Percentiles rank a stretch among this genome's conserved stretches.
Conservation (phyloP, 2,888 invertebrate species). For the Aleiodes leptofemur region DNA sequence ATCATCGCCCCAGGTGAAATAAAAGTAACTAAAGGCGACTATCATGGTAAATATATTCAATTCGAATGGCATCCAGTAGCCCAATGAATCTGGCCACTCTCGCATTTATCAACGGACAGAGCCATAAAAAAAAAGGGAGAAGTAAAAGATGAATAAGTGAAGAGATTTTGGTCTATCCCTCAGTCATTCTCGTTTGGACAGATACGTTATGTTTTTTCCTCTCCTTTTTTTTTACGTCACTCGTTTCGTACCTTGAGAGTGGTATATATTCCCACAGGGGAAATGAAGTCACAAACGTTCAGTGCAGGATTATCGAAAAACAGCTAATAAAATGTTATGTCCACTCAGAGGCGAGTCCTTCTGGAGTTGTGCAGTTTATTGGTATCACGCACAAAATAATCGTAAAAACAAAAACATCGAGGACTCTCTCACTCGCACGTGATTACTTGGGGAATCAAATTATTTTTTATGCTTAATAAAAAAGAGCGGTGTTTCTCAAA, state of each 20-base stretch:
- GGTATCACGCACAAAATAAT: constrained; percentile 43
- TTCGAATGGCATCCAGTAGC: too few species aligned
- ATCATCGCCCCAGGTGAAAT: too few species aligned
- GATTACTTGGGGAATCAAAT: constrained; percentile 40
- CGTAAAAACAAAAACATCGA: constrained; percentile 48
- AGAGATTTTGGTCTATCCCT: too few species aligned
- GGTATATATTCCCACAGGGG: constrained; percentile 42
- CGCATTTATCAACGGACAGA: too few species aligned
- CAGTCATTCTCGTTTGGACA: too few species aligned
- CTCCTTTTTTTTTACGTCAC: not conserved
- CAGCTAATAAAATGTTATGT: constrained; percentile 56
- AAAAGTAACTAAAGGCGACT: too few species aligned
- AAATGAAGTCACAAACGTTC: constrained; percentile 56
- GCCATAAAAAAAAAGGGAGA: too few species aligned
- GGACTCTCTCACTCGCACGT: constrained; percentile 40
- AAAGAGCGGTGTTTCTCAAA: too few species aligned
- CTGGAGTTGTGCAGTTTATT: constrained; percentile 50
- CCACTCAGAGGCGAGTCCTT: constrained; percentile 29
- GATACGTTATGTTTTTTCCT: not conserved
- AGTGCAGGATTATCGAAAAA: constrained; percentile 56
- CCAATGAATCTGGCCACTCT: too few species aligned
- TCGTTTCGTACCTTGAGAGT: constrained; percentile 4
- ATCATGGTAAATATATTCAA: too few species aligned
- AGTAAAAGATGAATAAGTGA: too few species aligned
- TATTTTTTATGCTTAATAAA: too few species aligned